Evolutionary conservation across 2,113 vertebrate species (phyloP).

Genomic region (Felis catus): F.catus_Fca126_mat1.0 CM031412.1:236445001-236445500

Average conservation of each 20-base stretch:
- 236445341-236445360: accelerated
- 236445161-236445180: too few species aligned
- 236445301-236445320: too few species aligned
- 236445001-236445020: not conserved
- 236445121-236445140: too few species aligned
- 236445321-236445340: not conserved
- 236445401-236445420: accelerated
- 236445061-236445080: not conserved
- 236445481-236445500: accelerated
- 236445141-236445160: too few species aligned
- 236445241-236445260: too few species aligned
- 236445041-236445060: not conserved
- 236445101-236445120: not conserved
- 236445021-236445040: not conserved
- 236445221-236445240: too few species aligned
- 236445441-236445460: accelerated
- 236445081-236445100: not conserved
- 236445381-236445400: accelerated
- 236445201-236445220: too few species aligned
- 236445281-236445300: too few species aligned
- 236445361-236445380: too few species aligned
- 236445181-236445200: too few species aligned
- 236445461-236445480: accelerated
- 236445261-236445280: too few species aligned
- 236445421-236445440: accelerated